A percentile compares a stretch with the other conserved stretches of the same genome.
phyloP scores from a whole-genome alignment of 2,797 vertebrate species.

The Mallotus villosus region DNA sequence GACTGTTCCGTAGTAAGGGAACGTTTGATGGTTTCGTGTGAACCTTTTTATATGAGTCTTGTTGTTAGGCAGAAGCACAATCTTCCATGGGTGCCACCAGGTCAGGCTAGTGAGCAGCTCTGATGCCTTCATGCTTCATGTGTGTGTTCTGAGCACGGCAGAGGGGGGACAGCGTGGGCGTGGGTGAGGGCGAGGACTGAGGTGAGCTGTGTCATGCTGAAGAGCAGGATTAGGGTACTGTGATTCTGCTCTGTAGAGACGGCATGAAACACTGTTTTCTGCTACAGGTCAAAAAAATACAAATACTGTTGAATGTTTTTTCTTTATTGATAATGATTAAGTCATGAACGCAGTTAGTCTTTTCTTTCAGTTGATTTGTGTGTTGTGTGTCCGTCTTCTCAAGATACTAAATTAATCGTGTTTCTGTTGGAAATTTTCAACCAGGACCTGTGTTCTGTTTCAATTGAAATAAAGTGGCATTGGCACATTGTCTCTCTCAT shows the following conservation, averaged over 20 bases:
- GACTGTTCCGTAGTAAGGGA: not conserved
- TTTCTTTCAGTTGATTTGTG: not conserved
- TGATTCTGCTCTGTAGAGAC: not conserved
- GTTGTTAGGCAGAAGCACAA: no score
- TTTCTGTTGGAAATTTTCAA: conserved; percentile 40
- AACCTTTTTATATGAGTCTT: no score
- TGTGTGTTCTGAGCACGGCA: no score
- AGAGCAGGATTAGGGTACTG: not conserved
- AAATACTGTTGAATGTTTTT: conserved; percentile 13
- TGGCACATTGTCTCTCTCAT: not conserved
- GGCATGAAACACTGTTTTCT: not conserved
- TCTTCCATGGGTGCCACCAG: no score
- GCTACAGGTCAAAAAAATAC: conserved; percentile 10
- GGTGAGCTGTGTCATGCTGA: no score
- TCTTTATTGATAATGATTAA: not conserved
- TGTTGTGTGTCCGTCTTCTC: conserved; percentile 31
- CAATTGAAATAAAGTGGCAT: conserved; percentile 30
- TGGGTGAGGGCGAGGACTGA: no score
- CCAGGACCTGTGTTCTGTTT: conserved; percentile 21
- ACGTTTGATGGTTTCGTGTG: no score
- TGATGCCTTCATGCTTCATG: no score
- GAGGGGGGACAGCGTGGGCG: no score
- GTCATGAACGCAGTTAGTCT: not conserved
- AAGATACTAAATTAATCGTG: conserved; percentile 19
- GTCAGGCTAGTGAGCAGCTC: no score